Evolutionary conservation across 2,888 invertebrate genomes (phyloP).

Genomic region (Pammene aurita): DNA sequence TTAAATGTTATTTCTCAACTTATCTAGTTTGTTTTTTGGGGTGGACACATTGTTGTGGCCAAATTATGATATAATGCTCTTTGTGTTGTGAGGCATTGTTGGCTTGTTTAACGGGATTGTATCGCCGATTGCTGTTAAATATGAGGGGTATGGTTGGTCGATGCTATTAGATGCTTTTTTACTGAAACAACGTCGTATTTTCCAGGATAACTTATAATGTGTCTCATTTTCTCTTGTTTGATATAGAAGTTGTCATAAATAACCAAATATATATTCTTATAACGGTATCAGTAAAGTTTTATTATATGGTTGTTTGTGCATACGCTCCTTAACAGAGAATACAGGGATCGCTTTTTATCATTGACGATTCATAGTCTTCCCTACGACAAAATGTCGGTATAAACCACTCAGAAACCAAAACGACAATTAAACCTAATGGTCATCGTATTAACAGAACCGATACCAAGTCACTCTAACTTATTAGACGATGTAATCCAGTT

Average conservation of each 20-base stretch:
- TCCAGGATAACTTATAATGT: not conserved
- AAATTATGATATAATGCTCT: constrained; percentile 42
- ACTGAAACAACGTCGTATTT: not conserved
- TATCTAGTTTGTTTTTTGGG: constrained; percentile 41
- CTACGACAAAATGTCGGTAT: not conserved
- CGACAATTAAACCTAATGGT: constrained; percentile 25
- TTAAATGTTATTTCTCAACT: constrained; percentile 50
- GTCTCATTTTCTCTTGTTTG: no score
- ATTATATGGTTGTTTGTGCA: no score
- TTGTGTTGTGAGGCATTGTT: constrained; percentile 39
- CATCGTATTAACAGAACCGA: constrained; percentile 33
- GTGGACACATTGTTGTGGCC: constrained; percentile 39
- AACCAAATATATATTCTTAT: no score
- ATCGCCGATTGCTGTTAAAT: constrained; percentile 31
- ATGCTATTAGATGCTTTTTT: constrained; percentile 10
- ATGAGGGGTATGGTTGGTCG: constrained; percentile 18
- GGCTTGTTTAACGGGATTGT: constrained; percentile 39
- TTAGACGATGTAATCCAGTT: constrained; percentile 36
- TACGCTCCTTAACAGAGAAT: no score
- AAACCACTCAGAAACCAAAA: constrained; percentile 1
- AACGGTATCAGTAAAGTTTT: no score
- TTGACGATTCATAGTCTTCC: not conserved
- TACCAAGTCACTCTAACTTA: constrained; percentile 39
- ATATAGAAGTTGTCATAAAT: no score
- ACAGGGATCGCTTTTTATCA: no score